Base-by-base conservation (phyloP, 2,888 invertebrate genomes). In the Papilio gigon region DNA sequence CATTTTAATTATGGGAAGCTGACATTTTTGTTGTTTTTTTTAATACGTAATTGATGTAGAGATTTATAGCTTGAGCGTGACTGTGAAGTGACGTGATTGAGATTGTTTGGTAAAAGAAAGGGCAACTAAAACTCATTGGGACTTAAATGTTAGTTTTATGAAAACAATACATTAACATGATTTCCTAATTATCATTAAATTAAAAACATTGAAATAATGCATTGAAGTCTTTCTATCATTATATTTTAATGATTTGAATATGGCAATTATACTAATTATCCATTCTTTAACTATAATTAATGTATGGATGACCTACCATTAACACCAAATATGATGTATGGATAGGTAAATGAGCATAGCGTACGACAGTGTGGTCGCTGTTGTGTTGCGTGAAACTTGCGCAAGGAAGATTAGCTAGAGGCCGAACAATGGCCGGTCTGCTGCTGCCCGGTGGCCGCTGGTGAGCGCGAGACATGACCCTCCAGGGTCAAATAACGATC, bases 1-100 rank as follows among this genome's bases (percentile, higher is more conserved):
- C 42, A 56, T 63, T 68, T 68, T 63, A 56, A 50, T 35, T 65
- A 65, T 69, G 69, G 65, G 69, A 69, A 69, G 20, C 69, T 69
- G 69, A 69, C 69, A 69, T 69, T 69, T 69, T 69, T 69, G 42
- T 65, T 33, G 17, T 59, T 9, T 59, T 61, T 27, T 30, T 53
- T 62, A 60, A 35, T 20, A 11, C 25, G 33, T 59, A 20, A 35
- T 65, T 42, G 14, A 22, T 27, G 27, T 17, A 44, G 6, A 33
- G 33, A 58, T 63, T 47, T 67, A 67, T 56, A 5, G 62, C 35
- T 53, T 33, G 2, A n/a, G n/a, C 61, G 40, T 61, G 66, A 61
- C 53, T 25, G 17, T 30, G 27, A n/a, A 60, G 27, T 25, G n/a
- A n/a, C n/a, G 14, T 25, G 25, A 37, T 25, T 8, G 14, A 30